These are phyloP conservation scores for Dendroctonus valens DNA, from an alignment of 1,140 invertebrate genomes.

Conservation along the genomic window DNA sequence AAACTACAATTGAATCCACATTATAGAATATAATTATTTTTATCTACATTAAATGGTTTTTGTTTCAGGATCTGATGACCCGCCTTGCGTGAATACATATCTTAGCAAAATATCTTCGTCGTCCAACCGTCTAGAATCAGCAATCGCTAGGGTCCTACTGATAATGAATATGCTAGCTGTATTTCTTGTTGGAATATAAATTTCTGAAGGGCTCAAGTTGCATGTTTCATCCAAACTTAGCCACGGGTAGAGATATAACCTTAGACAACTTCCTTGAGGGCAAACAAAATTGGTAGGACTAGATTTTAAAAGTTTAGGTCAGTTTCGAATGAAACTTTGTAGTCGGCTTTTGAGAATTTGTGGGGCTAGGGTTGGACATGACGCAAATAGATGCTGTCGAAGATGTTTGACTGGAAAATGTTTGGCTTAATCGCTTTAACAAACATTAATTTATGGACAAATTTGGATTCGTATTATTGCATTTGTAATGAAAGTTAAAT, in stretches of 20 bases:
- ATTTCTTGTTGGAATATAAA: constrained; percentile 5
- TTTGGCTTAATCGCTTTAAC: no score
- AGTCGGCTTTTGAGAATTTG: neutral
- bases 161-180: neutral
- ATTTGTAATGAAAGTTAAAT: no score
- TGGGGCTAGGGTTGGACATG: neutral
- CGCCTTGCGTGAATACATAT: constrained; percentile 44
- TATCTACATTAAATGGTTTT: neutral
- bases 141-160: constrained; percentile 2
- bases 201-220: constrained; percentile 18
- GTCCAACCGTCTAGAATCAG: neutral
- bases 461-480: no score
- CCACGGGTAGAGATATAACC: neutral
- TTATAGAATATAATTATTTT: no score
- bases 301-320: neutral
- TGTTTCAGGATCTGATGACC: constrained; percentile 40
- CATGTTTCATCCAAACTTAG: neutral
- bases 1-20: no score
- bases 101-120: constrained; percentile 42
- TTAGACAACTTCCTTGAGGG: constrained; percentile 5
- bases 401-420: no score
- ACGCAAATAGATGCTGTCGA: no score
- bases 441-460: no score
- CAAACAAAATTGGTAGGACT: constrained; percentile 3
- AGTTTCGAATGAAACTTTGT: neutral